These are phyloP conservation scores for Formica aserva DNA, from an alignment of 2,888 invertebrate genomes.

Conservation along the genomic window DNA sequence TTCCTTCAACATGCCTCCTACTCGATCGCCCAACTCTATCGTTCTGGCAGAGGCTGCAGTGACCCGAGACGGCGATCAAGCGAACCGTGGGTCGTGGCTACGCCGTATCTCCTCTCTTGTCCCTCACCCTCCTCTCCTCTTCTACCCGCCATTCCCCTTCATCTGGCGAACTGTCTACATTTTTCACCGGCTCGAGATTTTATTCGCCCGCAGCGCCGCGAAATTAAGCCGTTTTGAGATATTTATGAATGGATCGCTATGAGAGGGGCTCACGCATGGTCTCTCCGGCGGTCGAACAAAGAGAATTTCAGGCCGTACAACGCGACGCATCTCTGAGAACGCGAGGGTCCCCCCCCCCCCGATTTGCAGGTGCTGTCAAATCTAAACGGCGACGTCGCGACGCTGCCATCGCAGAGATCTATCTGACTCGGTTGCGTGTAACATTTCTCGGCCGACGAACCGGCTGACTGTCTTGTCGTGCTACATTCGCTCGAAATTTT, in stretches of 20 bases:
- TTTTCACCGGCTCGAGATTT: conserved; percentile 84
- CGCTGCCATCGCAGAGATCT: background rate
- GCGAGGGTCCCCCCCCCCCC: conserved; percentile 59
- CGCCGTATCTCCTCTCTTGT: conserved; percentile 75
- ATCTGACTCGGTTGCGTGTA: background rate
- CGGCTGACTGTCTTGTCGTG: background rate
- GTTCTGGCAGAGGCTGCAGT: conserved; percentile 70
- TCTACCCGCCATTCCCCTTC: conserved; percentile 40
- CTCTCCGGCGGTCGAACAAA: conserved; percentile 76
- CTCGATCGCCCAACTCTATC: conserved; percentile 46
- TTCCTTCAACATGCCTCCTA: conserved; percentile 39
- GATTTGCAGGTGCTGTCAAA: conserved; percentile 77
- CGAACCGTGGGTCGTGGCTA: conserved; percentile 81
- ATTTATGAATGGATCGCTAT: conserved; percentile 85
- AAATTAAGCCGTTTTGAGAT: conserved; percentile 86
- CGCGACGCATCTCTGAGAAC: conserved; percentile 63
- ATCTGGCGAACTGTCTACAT: conserved; percentile 80
- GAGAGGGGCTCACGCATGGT: conserved; percentile 66
- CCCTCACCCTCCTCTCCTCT: conserved; percentile 40
- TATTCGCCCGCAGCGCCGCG: conserved; percentile 82
- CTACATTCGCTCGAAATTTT: background rate
- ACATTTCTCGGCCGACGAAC: background rate
- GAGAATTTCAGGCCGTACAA: conserved; percentile 65
- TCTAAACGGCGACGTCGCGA: conserved; percentile 8
- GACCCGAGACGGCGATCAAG: conserved; percentile 81